Evolutionary conservation across 2,888 invertebrate species (phyloP).

Genomic region (Cryptocephalus primarius): DNA sequence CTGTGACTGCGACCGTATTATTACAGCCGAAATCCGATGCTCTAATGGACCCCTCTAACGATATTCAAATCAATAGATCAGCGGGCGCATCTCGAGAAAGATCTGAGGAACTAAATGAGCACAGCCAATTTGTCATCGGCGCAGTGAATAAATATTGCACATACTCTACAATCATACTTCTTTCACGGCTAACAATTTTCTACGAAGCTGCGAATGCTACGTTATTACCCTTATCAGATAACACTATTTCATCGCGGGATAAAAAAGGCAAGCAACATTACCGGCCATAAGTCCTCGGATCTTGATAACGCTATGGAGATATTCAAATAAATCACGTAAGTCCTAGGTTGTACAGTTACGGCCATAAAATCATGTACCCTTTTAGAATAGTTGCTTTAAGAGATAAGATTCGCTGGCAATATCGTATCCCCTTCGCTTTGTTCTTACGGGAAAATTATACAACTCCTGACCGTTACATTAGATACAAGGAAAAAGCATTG

Average conservation of each 20-base stretch:
- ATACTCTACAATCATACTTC: slow-evolving; percentile 3
- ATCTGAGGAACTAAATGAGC: no score
- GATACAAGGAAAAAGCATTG: slow-evolving; percentile 21
- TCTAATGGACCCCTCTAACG: no score
- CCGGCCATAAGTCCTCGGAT: slow-evolving; percentile 3
- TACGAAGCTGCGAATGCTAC: slow-evolving; percentile 5
- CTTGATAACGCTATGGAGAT: slow-evolving; percentile 10
- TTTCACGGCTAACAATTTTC: slow-evolving; percentile 2
- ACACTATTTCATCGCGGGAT: slow-evolving; percentile 6
- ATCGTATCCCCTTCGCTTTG: slow-evolving; percentile 14
- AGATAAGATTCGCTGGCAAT: slow-evolving; percentile 15
- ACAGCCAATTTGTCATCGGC: no score
- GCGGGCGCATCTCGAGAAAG: no score
- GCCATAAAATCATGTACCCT: slow-evolving; percentile 11
- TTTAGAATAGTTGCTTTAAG: slow-evolving; percentile 11
- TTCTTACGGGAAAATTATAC: slow-evolving; percentile 19
- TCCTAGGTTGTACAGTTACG: slow-evolving; percentile 7
- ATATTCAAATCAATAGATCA: no score
- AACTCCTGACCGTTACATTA: slow-evolving; percentile 20
- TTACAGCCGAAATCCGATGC: no score
- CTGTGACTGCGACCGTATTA: no score
- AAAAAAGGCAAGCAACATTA: slow-evolving; percentile 6
- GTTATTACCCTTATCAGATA: slow-evolving; percentile 9
- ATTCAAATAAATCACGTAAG: slow-evolving; percentile 11
- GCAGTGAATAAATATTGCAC: no score